Evolutionary conservation across 35 echinoderm and acorn worm species (phyloP).

Genomic region (Holothuria glaberrima): DNA sequence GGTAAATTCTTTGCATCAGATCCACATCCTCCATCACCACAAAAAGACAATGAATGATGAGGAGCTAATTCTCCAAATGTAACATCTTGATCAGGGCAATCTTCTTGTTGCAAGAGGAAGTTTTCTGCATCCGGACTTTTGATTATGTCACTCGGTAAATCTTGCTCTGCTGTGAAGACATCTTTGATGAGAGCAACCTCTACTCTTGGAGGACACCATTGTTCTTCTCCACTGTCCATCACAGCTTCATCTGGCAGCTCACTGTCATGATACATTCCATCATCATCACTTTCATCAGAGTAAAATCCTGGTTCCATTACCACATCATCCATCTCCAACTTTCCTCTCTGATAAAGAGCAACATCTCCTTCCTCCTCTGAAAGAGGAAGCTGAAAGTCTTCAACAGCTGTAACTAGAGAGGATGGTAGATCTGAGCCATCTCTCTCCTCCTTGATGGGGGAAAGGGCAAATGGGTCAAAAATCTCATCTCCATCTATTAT

Average conservation of each 20-base stretch:
- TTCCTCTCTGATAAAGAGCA: conserved; percentile 33
- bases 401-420: neutral
- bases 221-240: neutral
- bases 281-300: conserved; percentile 49
- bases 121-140: conserved; percentile 40
- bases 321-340: neutral
- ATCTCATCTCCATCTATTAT: conserved; percentile 17
- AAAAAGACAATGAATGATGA: too few species aligned
- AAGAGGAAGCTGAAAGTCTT: neutral
- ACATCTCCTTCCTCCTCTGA: conserved; percentile 51
- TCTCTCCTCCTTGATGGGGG: conserved; percentile 32
- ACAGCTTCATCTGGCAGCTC: neutral
- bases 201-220: conserved; percentile 29
- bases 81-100: too few species aligned
- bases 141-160: conserved; percentile 32
- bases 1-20: too few species aligned
- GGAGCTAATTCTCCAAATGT: too few species aligned
- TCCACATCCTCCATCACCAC: too few species aligned
- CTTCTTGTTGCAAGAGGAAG: neutral
- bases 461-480: conserved; percentile 44
- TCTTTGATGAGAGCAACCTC: conserved; percentile 47
- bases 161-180: conserved; percentile 37
- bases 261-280: neutral
- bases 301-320: conserved; percentile 1
- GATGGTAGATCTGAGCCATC: neutral